Conservation (phyloP, 2,888 invertebrate genomes). For the Apotomis betuletana region DNA sequence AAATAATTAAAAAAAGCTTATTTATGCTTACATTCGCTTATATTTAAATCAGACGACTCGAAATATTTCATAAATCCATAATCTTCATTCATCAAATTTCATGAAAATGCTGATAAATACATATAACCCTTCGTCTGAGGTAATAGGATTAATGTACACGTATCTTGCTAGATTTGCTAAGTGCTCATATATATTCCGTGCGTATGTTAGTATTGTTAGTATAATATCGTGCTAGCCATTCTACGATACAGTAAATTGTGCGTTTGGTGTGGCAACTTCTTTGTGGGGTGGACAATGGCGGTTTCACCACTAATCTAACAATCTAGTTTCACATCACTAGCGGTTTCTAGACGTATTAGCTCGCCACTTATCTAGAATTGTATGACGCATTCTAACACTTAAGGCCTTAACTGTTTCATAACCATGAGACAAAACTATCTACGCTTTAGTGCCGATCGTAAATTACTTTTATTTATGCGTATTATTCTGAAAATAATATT, state of each 20-base stretch:
- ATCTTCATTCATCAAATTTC: too few relatives aligned
- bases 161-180: too few relatives aligned
- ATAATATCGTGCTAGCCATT: slow-evolving; percentile 8
- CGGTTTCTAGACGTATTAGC: slow-evolving; percentile 31
- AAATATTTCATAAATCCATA: too few relatives aligned
- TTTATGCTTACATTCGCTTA: too few relatives aligned
- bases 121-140: too few relatives aligned
- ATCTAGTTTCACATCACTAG: slow-evolving; percentile 42
- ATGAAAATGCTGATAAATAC: too few relatives aligned
- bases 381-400: slow-evolving; percentile 12
- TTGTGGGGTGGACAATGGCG: slow-evolving; percentile 34
- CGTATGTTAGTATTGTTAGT: not conserved
- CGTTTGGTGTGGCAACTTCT: slow-evolving; percentile 38
- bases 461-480: too few relatives aligned
- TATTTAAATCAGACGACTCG: too few relatives aligned
- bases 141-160: too few relatives aligned
- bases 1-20: too few relatives aligned
- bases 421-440: not conserved
- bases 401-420: slow-evolving; percentile 20
- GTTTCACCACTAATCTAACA: slow-evolving; percentile 40
- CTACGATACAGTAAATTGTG: slow-evolving; percentile 26
- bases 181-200: too few relatives aligned
- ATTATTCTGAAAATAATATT: too few relatives aligned
- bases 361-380: slow-evolving; percentile 27
- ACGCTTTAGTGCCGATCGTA: not conserved